Conservation (phyloP, 2,113 vertebrate species). For the Osmerus mordax region DNA sequence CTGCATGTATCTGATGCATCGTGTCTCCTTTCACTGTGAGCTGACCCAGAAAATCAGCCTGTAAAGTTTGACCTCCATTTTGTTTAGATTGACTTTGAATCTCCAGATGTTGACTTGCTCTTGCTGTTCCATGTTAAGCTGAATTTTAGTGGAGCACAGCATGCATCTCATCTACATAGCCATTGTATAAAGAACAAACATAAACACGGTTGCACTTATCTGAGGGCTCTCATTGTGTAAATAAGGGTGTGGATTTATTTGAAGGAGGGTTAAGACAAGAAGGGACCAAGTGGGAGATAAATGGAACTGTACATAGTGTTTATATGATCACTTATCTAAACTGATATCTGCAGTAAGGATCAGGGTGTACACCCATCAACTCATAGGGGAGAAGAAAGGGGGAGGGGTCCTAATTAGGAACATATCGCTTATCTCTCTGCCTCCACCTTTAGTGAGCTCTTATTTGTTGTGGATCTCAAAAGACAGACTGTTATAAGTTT, state of each 20-base stretch:
- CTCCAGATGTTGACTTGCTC: constrained; percentile 73
- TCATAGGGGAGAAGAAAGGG: constrained; percentile 53
- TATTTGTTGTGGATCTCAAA: constrained; percentile 75
- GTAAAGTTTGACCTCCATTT: constrained; percentile 41
- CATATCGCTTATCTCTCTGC: constrained; percentile 72
- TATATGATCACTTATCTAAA: constrained; percentile 71
- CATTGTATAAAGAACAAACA: constrained; percentile 70
- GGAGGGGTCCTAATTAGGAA: constrained; percentile 41
- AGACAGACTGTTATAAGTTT: constrained; percentile 75
- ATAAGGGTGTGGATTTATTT: constrained; percentile 61
- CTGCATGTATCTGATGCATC: constrained; percentile 83
- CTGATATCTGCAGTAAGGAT: constrained; percentile 68
- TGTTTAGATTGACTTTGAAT: constrained; percentile 44
- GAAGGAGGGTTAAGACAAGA: constrained; percentile 48
- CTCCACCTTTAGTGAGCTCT: constrained; percentile 65
- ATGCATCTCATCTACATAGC: constrained; percentile 79
- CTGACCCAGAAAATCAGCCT: constrained; percentile 76
- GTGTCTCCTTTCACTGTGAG: constrained; percentile 82
- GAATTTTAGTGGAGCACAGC: constrained; percentile 79
- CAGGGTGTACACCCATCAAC: constrained; percentile 68
- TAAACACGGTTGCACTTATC: constrained; percentile 73
- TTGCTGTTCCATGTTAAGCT: constrained; percentile 70
- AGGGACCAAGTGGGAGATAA: constrained; percentile 65
- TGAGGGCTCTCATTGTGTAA: constrained; percentile 74
- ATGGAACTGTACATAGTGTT: constrained; percentile 78